A percentile compares a stretch with the other conserved stretches of the same genome.
phyloP scores from a whole-genome alignment of 1,140 invertebrate genomes.

The Caerostris darwini region DNA sequence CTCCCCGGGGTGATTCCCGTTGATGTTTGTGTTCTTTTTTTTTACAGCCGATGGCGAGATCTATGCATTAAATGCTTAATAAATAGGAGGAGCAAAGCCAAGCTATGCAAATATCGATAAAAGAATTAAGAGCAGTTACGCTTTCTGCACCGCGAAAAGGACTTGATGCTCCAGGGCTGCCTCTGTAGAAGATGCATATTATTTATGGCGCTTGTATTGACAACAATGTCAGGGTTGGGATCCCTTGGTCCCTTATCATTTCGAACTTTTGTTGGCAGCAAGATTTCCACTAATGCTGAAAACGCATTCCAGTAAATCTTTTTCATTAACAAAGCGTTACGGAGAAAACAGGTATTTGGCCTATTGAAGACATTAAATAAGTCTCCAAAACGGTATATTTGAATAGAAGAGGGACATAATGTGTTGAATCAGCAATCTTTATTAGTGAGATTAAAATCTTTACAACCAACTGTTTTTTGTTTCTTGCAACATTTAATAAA shows the following conservation, averaged over 20 bases:
- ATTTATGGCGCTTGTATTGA: constrained; percentile 31
- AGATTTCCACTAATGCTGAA: background rate
- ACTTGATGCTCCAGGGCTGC: constrained; percentile 5
- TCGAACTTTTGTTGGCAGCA: background rate
- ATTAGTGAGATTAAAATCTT: too few relatives aligned
- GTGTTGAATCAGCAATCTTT: too few relatives aligned
- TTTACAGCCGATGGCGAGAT: constrained; percentile 32
- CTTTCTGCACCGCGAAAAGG: background rate
- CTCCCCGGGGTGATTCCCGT: background rate
- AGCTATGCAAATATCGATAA: constrained; percentile 44
- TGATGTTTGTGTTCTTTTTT: background rate
- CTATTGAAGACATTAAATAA: too few relatives aligned
- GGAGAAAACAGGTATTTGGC: background rate
- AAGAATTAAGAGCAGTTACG: constrained; percentile 23
- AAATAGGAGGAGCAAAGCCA: background rate
- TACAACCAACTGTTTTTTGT: too few relatives aligned
- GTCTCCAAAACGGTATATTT: too few relatives aligned
- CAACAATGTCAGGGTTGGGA: background rate
- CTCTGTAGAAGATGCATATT: constrained; percentile 1
- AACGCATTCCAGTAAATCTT: background rate
- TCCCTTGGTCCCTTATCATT: constrained; percentile 20
- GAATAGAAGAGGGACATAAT: too few relatives aligned
- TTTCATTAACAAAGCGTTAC: background rate
- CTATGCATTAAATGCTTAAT: constrained; percentile 44
- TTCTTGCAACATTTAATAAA: too few relatives aligned